phyloP scores from a whole-genome alignment of 2,113 vertebrate genomes.

The Copsychus sechellarum region DNA sequence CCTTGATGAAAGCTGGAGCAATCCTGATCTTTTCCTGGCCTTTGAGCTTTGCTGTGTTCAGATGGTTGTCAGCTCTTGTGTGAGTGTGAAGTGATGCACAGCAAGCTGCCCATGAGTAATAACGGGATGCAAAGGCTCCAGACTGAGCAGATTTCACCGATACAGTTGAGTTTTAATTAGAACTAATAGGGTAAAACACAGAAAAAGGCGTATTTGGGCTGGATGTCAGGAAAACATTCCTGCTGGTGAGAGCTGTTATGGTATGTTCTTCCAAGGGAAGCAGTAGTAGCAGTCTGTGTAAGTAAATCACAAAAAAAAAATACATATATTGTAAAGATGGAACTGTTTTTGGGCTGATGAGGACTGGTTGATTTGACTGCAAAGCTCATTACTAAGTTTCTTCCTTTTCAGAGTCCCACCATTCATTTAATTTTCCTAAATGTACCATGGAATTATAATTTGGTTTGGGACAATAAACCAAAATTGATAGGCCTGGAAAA shows the following conservation, averaged over 20 bases:
- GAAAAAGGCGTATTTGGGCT: not conserved
- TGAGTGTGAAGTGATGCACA: not conserved
- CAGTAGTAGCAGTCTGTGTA: not conserved
- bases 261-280: not conserved
- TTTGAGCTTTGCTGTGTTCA: not conserved
- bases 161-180: not conserved
- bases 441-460: rapidly evolving
- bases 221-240: not conserved
- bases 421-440: not conserved
- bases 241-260: not conserved
- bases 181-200: not conserved
- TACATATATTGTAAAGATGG: not conserved
- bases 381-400: not conserved
- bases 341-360: not conserved
- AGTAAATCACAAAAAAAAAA: not conserved
- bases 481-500: not conserved
- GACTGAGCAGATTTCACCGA: not conserved
- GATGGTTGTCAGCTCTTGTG: not conserved
- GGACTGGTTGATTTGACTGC: not conserved
- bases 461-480: not conserved
- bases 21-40: not conserved
- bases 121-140: not conserved
- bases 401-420: not conserved
- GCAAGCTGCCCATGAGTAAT: not conserved
- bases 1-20: not conserved